Evolutionary conservation across 2,888 invertebrate species (phyloP), one percentile per base, ranked within the genome.

Genomic region (Nycteola revayana): DNA sequence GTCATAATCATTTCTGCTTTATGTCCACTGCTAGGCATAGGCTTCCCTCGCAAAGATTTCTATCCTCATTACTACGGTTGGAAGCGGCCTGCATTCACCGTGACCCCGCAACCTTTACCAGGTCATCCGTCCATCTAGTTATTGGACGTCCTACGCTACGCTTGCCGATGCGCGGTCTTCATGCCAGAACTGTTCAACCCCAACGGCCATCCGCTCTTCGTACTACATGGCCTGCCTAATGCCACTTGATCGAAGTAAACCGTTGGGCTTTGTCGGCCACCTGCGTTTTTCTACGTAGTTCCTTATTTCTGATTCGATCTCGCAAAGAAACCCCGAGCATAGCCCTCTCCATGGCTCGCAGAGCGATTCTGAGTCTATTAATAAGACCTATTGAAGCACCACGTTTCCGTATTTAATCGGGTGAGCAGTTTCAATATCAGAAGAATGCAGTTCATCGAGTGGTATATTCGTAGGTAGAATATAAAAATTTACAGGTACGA

Each of bases 341-440:
- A 27, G 27, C 27, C 10, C 27, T 10, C 14, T 27, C 27, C 27
- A 14, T 27, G 8, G 27, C 27, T 27, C 27, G 1, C n/a, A 11
- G 14, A 10, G 27, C 14, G 11, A 27, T n/a, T 7, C 7, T 21
- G 21, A 21, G 21, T 7, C n/a, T 3, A 3, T 2, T 21, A 2
- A 5, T 21, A 21, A 14, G 14, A 5, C 14, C 14, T 5, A 14
- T 14, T 14, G 14, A 14, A 5, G 3, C 3, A 14, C 5, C 14
- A 14, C 14, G 14, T 14, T 5, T 14, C 14, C 5, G 14, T 14
- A n/a, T n/a, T n/a, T n/a, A n/a, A n/a, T n/a, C n/a, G n/a, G n/a
- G n/a, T n/a, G n/a, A n/a, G n/a, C n/a, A n/a, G n/a, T n/a, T n/a
- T n/a, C n/a, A n/a, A n/a, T n/a, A n/a, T n/a, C n/a, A n/a, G n/a